Base-by-base conservation (phyloP, 2,888 invertebrate species). In the Corythucha ciliata region DNA sequence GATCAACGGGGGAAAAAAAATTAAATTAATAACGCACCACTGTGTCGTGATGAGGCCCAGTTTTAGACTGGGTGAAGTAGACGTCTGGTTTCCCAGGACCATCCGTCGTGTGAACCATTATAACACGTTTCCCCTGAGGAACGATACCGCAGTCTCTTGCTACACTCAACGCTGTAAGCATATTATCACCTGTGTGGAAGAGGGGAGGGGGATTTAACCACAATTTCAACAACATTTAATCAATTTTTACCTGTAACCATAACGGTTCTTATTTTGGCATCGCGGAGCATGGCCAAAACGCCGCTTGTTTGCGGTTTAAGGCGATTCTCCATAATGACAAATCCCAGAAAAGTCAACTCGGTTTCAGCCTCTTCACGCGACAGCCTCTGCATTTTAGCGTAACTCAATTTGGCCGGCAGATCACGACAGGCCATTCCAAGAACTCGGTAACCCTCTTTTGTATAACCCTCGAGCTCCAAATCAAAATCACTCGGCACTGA, bases 261-360 rank as follows among this genome's bases (percentile, higher is more conserved):
- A n/a, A 94, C 79, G 3, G 87, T 84, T 47, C 89, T 77, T 48
- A 99, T 88, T 61, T 83, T 78, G 0, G 98, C 97, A 8, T 82
- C 75, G 58, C 80, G 83, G 45, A 97, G 71, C 41, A 80, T 79
- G 7, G 76, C 69, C 47, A 97, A 87, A 44, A 91, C 83, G 2
- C 81, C 80, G 0, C 80, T 78, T 0, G 93, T 91, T 62, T 91
- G 87, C 0, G 83, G 80, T 66, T 97, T 97, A 48, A 98, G 71
- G 0, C 91, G 77, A 69, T 98, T 98, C 68, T 98, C 97, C 72
- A 98, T 76, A 7, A 98, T 81, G 10, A 98, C 83, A 58, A 98
- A 77, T 0, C 93, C 93, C 4, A 91, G 70, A 66, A 90, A 88
- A 53, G 76, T 81, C 58, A 92, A 70, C 59, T 87, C 84, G 20